Evolutionary conservation across 2,888 invertebrate species (phyloP).

Genomic region (Imbricaverruca yamaguchii): DNA sequence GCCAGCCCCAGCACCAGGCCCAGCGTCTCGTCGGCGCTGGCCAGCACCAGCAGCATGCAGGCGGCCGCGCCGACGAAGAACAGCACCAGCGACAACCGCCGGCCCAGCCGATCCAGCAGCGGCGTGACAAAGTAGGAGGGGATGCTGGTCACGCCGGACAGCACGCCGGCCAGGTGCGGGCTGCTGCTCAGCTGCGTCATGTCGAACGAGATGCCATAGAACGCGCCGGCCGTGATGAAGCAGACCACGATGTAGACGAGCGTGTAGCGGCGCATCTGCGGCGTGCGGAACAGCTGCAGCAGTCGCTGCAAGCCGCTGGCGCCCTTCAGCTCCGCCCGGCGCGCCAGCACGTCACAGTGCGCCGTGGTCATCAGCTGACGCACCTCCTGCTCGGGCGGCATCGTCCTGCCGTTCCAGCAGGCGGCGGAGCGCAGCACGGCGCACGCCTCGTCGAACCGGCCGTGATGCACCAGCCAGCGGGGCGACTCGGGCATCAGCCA

Average conservation of each 20-base stretch:
- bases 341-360: neutral
- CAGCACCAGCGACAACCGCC: slow-evolving; percentile 42
- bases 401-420: neutral
- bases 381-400: neutral
- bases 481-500: slow-evolving; percentile 19
- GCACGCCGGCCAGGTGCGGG: slow-evolving; percentile 46
- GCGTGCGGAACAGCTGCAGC: neutral
- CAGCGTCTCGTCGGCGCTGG: slow-evolving; percentile 34
- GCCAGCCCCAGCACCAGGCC: slow-evolving; percentile 37
- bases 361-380: neutral
- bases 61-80: slow-evolving; percentile 43
- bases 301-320: neutral
- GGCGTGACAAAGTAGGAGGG: slow-evolving; percentile 42
- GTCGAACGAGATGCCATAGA: slow-evolving; percentile 43
- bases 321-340: neutral
- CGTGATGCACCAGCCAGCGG: neutral
- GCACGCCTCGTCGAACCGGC: neutral
- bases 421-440: neutral
- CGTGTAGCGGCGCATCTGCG: neutral
- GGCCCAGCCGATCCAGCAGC: slow-evolving; percentile 42
- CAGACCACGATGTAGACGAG: neutral
- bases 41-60: slow-evolving; percentile 42
- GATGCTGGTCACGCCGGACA: slow-evolving; percentile 44
- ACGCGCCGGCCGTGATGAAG: slow-evolving; percentile 40
- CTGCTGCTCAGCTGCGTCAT: slow-evolving; percentile 43